These are phyloP conservation scores for Allolobophora icterica DNA, from an alignment of 2,888 invertebrate genomes.

Conservation along the genomic window DNA sequence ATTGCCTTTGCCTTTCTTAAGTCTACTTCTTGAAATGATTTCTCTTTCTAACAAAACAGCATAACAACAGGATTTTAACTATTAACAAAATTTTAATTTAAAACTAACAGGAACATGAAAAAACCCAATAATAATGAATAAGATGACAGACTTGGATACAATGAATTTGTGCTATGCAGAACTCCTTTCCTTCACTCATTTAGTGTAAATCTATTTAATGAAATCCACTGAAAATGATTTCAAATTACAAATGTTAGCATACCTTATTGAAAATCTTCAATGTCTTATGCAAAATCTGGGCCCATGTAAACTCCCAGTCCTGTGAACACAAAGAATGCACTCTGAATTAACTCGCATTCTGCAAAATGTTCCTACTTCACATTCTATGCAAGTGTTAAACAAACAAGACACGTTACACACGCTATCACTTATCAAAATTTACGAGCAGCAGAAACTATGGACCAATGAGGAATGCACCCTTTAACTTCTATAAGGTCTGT, in stretches of 20 bases:
- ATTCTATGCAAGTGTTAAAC: background rate
- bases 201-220: background rate
- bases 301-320: background rate
- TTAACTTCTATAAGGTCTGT: too few relatives aligned
- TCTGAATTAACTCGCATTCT: background rate
- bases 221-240: background rate
- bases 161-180: background rate
- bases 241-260: background rate
- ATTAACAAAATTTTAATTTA: too few relatives aligned
- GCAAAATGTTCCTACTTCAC: background rate
- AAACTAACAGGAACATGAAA: background rate
- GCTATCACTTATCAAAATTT: too few relatives aligned
- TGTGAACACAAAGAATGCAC: background rate
- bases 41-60: conserved; percentile 47
- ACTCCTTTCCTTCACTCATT: background rate
- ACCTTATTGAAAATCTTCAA: conserved; percentile 27
- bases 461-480: too few relatives aligned
- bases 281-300: conserved; percentile 7
- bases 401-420: background rate
- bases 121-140: background rate
- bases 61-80: background rate
- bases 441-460: too few relatives aligned
- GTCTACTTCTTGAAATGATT: conserved; percentile 51
- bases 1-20: conserved; percentile 55
- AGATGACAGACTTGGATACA: background rate